Conservation (phyloP, 2,888 invertebrate genomes). For the Athalia rosae region DNA sequence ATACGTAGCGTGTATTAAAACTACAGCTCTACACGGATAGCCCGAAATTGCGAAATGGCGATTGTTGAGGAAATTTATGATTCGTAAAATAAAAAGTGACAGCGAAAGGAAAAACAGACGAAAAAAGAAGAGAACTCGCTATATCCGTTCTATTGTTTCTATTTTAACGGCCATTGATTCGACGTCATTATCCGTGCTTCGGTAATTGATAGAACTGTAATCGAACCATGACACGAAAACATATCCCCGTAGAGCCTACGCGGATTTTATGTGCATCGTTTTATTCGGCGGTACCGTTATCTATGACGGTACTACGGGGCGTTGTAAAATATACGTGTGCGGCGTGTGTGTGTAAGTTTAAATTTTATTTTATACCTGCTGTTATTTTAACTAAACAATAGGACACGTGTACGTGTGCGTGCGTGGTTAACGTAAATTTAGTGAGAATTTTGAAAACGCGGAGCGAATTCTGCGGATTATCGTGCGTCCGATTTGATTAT, state of each 20-base stretch:
- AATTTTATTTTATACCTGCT: background rate
- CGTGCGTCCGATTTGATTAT: constrained; percentile 15
- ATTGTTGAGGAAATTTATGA: constrained; percentile 26
- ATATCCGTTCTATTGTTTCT: constrained; percentile 30
- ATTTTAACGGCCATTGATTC: constrained; percentile 40
- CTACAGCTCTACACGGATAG: background rate
- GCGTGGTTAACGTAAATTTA: background rate
- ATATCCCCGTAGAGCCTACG: background rate
- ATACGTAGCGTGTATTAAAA: background rate
- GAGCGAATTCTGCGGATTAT: background rate
- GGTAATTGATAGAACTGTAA: constrained; percentile 41
- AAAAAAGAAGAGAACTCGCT: background rate
- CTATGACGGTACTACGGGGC: too few relatives aligned
- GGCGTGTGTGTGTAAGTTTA: constrained; percentile 5
- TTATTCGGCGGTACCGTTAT: too few relatives aligned
- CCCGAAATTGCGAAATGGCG: background rate
- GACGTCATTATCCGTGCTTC: constrained; percentile 41
- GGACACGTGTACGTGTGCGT: background rate
- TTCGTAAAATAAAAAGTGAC: constrained; percentile 2
- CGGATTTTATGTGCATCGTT: background rate
- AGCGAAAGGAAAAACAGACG: background rate
- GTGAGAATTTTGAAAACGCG: background rate
- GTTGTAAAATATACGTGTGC: background rate
- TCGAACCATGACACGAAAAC: constrained; percentile 31
- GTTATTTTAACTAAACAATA: background rate